phyloP scores from a whole-genome alignment of 2,113 vertebrate species.

The Muntiacus reevesi region DNA sequence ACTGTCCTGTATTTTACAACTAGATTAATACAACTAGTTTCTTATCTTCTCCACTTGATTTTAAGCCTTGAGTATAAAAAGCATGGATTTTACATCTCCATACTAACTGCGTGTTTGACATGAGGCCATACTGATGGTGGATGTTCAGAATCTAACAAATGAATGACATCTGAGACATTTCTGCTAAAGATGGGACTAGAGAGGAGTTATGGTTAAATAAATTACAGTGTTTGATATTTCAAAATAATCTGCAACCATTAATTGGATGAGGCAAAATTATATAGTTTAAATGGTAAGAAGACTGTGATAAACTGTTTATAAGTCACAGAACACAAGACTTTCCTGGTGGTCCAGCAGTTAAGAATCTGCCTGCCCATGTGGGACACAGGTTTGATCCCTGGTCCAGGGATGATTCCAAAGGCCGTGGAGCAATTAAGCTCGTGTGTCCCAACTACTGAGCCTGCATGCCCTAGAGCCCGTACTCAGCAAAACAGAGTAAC shows the following conservation, averaged over 20 bases:
- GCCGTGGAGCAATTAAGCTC: not conserved
- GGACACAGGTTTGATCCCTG: not conserved
- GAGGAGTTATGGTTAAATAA: not conserved
- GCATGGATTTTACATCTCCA: not conserved
- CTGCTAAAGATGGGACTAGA: not conserved
- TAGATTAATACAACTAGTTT: not conserved
- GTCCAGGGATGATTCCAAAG: not conserved
- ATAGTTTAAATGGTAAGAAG: not conserved
- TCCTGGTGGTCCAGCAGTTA: not conserved
- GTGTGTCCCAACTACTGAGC: not conserved
- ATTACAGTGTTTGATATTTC: not conserved
- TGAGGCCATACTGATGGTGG: not conserved
- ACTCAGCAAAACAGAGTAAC: not conserved
- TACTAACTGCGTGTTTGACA: not conserved
- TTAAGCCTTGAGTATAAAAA: not conserved
- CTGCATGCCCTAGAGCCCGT: not conserved
- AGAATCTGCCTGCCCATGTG: not conserved
- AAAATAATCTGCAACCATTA: not conserved
- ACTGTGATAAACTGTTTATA: not conserved
- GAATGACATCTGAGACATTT: not conserved
- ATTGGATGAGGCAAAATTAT: not conserved
- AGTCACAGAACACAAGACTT: not conserved
- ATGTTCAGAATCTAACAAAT: not conserved
- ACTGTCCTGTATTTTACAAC: not conserved
- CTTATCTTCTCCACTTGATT: not conserved